phyloP scores from a whole-genome alignment of 2,888 invertebrate genomes.

The Glyphotaelius pellucidus region DNA sequence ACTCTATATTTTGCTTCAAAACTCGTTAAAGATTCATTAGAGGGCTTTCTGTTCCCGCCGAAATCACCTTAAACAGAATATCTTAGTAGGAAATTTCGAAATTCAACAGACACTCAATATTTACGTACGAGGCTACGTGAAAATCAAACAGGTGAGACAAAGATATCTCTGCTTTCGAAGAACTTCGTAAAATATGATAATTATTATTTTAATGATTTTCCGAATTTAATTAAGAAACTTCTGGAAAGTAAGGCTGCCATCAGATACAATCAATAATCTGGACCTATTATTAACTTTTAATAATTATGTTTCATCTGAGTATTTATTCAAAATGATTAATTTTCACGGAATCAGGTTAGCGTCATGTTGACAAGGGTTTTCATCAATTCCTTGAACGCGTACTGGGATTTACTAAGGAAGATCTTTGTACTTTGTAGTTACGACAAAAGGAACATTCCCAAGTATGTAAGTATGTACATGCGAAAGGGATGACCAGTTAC shows the following conservation, averaged over 20 bases:
- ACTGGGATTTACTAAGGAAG: not conserved
- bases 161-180: not conserved
- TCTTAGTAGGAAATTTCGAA: constrained; percentile 22
- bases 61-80: constrained; percentile 45
- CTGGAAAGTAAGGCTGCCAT: not conserved
- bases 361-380: not conserved
- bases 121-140: not conserved
- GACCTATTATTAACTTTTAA: not conserved
- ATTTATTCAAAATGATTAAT: not conserved
- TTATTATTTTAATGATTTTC: not conserved
- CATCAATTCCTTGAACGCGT: not conserved
- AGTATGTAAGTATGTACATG: not conserved
- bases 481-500: constrained; percentile 48
- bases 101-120: constrained; percentile 20
- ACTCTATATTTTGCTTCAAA: constrained; percentile 43
- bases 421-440: not conserved
- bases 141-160: constrained; percentile 17
- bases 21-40: constrained; percentile 51
- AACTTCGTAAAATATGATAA: not conserved
- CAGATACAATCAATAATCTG: not conserved
- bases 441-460: constrained; percentile 40
- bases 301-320: not conserved
- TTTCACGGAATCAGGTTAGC: not conserved
- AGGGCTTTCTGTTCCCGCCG: constrained; percentile 30
- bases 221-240: not conserved